Conservation (phyloP, 2,888 invertebrate species). For the Agapetus fuscipes region DNA sequence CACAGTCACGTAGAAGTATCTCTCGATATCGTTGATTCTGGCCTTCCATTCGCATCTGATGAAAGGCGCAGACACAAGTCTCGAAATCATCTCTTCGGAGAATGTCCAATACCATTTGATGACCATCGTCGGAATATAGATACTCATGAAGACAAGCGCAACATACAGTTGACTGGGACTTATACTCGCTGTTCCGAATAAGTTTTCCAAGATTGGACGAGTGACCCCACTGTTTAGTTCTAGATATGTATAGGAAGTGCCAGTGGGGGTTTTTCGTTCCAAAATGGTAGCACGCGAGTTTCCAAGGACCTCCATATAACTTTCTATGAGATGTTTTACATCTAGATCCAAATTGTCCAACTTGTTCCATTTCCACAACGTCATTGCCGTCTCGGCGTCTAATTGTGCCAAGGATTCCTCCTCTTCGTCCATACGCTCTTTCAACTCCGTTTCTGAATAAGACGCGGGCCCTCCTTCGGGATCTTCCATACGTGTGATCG, state of each 20-base stretch:
- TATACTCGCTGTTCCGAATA: conserved; percentile 5
- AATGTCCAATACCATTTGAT: conserved; percentile 12
- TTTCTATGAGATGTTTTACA: too few relatives aligned
- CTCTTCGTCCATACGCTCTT: too few relatives aligned
- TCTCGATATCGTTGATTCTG: not conserved
- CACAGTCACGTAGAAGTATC: conserved; percentile 2
- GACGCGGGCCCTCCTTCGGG: too few relatives aligned
- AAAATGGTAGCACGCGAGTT: conserved; percentile 7
- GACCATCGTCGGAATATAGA: conserved; percentile 10
- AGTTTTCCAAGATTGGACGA: conserved; percentile 1
- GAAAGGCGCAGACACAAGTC: conserved; percentile 4
- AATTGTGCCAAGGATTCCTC: too few relatives aligned
- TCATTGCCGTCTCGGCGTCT: too few relatives aligned
- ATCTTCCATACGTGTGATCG: too few relatives aligned
- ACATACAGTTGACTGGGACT: conserved; percentile 5
- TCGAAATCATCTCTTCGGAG: conserved; percentile 2
- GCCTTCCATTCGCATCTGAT: conserved; percentile 4
- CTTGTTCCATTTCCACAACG: too few relatives aligned
- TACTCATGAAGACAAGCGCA: conserved; percentile 8
- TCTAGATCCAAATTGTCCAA: too few relatives aligned
- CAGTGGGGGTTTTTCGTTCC: conserved; percentile 7
- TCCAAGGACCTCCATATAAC: conserved; percentile 7
- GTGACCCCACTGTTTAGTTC: conserved; percentile 9
- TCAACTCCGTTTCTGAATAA: too few relatives aligned
- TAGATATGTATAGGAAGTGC: conserved; percentile 10